Conservation (phyloP, 2,113 vertebrate genomes). For the Orcinus orca region DNA sequence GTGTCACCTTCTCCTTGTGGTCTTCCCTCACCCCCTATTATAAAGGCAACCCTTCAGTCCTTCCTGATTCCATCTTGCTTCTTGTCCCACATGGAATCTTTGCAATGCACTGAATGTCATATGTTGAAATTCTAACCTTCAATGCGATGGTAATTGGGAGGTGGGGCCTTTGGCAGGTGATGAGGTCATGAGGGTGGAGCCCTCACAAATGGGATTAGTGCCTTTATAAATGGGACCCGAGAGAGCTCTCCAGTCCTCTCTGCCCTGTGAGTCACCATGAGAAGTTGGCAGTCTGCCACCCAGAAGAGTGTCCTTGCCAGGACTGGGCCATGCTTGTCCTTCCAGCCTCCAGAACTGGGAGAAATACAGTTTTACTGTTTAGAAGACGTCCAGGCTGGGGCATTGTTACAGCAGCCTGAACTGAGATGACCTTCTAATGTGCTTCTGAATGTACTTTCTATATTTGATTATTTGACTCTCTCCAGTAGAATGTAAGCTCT, state of each 20-base stretch:
- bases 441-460: rapidly evolving
- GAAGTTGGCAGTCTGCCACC: background rate
- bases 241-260: background rate
- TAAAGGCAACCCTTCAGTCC: rapidly evolving
- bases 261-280: background rate
- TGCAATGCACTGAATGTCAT: background rate
- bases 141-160: background rate
- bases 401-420: background rate
- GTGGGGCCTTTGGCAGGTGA: background rate
- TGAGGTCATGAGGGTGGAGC: background rate
- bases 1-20: rapidly evolving
- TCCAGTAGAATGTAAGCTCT: too few relatives aligned
- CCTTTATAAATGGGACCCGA: background rate
- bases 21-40: background rate
- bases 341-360: background rate
- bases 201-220: background rate
- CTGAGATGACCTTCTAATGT: rapidly evolving
- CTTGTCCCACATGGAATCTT: background rate
- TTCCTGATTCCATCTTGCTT: too few relatives aligned
- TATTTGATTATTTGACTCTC: rapidly evolving
- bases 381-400: rapidly evolving
- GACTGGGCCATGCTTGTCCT: rapidly evolving
- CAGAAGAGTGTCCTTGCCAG: background rate
- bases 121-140: background rate
- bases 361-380: background rate